Conservation (phyloP, 2,888 invertebrate species). For the Bedellia somnulentella region DNA sequence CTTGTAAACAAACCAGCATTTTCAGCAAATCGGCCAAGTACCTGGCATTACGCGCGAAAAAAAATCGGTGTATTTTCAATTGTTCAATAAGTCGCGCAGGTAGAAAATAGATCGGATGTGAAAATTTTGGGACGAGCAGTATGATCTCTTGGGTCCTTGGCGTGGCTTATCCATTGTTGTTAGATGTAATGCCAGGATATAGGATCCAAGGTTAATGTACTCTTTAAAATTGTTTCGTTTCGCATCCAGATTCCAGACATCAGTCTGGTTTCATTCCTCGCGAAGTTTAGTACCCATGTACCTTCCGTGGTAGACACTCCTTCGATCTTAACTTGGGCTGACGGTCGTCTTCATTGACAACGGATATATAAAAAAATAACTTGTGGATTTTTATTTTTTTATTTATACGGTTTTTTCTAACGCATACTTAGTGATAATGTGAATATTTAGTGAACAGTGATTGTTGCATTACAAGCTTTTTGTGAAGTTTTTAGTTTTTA, state of each 20-base stretch:
- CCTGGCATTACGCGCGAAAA: conserved; percentile 22
- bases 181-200: conserved; percentile 26
- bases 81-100: conserved; percentile 13
- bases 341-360: too few relatives aligned
- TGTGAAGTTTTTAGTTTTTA: too few relatives aligned
- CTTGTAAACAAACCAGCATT: conserved; percentile 45
- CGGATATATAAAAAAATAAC: too few relatives aligned
- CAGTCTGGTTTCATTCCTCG: conserved; percentile 48
- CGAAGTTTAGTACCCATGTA: too few relatives aligned
- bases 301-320: conserved; percentile 41
- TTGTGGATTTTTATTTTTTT: too few relatives aligned
- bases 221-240: conserved; percentile 45
- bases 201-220: conserved; percentile 42
- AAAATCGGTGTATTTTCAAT: conserved; percentile 20
- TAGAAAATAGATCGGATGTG: conserved; percentile 17
- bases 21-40: conserved; percentile 30
- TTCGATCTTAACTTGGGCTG: too few relatives aligned
- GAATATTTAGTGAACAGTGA: too few relatives aligned
- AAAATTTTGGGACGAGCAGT: conserved; percentile 18
- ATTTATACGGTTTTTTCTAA: too few relatives aligned
- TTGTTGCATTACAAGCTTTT: too few relatives aligned
- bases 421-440: too few relatives aligned
- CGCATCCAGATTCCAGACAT: conserved; percentile 49
- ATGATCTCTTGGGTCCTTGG: conserved; percentile 9
- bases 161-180: conserved; percentile 26